Base-by-base conservation (phyloP, 2,113 vertebrate species). In the Thunnus maccoyii region DNA sequence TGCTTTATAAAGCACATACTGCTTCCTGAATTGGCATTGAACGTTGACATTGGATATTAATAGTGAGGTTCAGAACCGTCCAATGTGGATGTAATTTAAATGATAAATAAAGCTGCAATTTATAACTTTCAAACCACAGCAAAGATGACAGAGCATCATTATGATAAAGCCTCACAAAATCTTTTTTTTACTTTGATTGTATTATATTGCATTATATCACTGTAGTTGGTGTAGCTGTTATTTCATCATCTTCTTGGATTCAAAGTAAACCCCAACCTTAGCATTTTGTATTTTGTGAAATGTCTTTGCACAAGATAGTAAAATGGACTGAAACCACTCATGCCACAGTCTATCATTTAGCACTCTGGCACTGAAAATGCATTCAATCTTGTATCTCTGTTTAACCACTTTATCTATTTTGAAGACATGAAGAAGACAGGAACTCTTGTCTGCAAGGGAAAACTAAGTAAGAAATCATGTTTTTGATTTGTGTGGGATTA, bases 401-500 rank as follows among this genome's bases (percentile, higher is more conserved):
- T 9, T 41, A 41, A 41, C 36, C 36, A 41, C 9, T 41, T 41
- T 41, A 14, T 71, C 16, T 18, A 22, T 51, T 72, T 61, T 32
- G 13, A 22, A 76, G 25, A 55, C n/a, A 32, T 55, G 5, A 27
- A 44, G 36, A 73, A 41, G 68, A 41, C 10, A 55, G 27, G 77
- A 61, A 76, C 50, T 57, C 9, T 27, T 44, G 25, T 69, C 13
- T 47, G 22, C 14, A 72, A 25, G 13, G 36, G 9, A 67, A 60
- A 62, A 36, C 50, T 32, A 4, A 69, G 72, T 44, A 54, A 47
- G 13, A 73, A 76, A 11, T 50, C 8, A 10, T 75, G 80, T 68
- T 78, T 83, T 55, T 18, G 22, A 82, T 86, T 86, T 85, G 48
- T 56, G 17, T 7, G 8, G 69, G 69, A 78, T 86, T 78, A 79